Base-by-base conservation (phyloP, 2,113 vertebrate genomes). In the Tylochromis polylepis region DNA sequence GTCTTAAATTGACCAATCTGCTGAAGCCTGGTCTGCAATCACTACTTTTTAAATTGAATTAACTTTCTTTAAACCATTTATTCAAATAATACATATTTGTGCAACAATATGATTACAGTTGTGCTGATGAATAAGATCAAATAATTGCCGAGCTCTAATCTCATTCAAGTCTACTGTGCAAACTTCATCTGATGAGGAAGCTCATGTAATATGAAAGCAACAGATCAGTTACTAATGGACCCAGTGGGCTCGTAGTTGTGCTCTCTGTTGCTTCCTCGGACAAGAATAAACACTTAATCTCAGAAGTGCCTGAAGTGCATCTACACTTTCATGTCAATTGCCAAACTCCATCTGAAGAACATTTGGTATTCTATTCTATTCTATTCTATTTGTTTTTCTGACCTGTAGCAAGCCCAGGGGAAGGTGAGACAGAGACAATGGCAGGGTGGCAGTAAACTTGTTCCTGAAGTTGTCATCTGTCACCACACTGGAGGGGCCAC, bases 401-500 rank as follows among this genome's bases (percentile, higher is more conserved):
- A 83, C 88, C 88, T 53, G 60, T 38, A 81, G 87, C 14, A 9
- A 77, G 87, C 79, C 87, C 58, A 20, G 29, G 90, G 85, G 85
- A 89, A 88, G 82, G 85, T 89, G 81, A 92, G 55, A 85, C 86
- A 85, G 81, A 92, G 43, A 85, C 86, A 84, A 89, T 88, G 81
- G 82, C 81, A 85, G 80, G 51, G 82, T 81, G 82, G 88, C 89
- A 86, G 87, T 91, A 89, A 91, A 92, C 88, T 79, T 88, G 88
- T 90, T 89, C 83, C 81, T 77, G 81, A 89, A 92, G 88, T 92
- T 90, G 89, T 90, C 79, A 79, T 79, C 85, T 94, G 91, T 90
- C 92, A 90, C 85, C 85, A 88, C 84, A 83, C 38, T 84, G 59
- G 51, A 79, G 79, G 78, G 85, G 84, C 86, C 84, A 87, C 15